Evolutionary conservation across 2,888 invertebrate species (phyloP), one percentile per base, ranked within the genome.

Genomic region (Hoplodrina blanda): DNA sequence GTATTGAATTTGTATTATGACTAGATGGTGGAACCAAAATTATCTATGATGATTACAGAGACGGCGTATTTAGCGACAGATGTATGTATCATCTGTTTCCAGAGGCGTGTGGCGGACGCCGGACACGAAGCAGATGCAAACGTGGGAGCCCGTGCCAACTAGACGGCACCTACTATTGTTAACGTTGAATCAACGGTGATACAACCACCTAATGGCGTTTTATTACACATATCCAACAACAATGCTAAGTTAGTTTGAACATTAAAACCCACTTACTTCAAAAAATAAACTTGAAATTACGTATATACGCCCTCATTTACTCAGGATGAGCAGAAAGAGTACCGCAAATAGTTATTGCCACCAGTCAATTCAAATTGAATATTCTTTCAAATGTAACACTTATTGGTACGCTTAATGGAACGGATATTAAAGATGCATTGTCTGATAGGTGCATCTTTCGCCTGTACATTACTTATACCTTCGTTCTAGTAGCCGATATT

Each of bases 61-160:
- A 53, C 68, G 76, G 64, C 59, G 65, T 72, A 78, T 84, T 86
- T 73, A 76, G 60, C 68, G 82, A 86, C 87, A 86, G 87, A 87
- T 89, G 86, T 85, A 74, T 72, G 60, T 80, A 78, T 85, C 84
- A 86, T 85, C 84, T 87, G 84, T 86, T 83, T 80, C 70, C 76
- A 59, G 60, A 61, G 13, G 62, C 78, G 64, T 11, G 61, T 73
- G 65, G 57, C 69, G 68, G 57, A 46, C 52, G 60, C 68, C 78
- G 78, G 86, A 88, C 84, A 80, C 56, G 70, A 82, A 84, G 85
- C 91, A 91, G 89, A 89, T 89, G 88, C 86, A 83, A 72, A 76
- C 80, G 83, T 80, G 75, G 70, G 80, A 79, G 73, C 63, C 76
- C 69, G 72, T 82, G 84, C 81, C 87, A 85, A 81, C 76, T 73